Evolutionary conservation across 2,113 vertebrate genomes (phyloP), one percentile per base, ranked within the genome.

Genomic region (Hiodon alosoides): DNA sequence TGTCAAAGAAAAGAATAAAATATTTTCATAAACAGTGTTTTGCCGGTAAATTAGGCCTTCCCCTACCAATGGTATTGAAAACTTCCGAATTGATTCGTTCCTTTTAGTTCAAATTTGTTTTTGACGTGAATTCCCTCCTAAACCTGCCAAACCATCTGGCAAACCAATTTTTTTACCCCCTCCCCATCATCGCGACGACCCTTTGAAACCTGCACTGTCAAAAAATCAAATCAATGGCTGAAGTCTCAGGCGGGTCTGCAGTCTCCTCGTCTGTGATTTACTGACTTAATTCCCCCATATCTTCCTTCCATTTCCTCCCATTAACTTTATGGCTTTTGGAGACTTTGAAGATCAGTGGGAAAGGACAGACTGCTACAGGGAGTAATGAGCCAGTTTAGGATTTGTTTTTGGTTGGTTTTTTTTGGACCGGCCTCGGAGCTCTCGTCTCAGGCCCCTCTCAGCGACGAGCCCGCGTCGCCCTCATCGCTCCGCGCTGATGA

Each of bases 301-400:
- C 82, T 81, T 74, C 72, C 76, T 77, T 82, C 78, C 79, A 79
- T 85, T 85, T 85, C 84, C 81, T 84, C 82, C 78, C 81, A 81
- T 82, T 85, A 79, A 80, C 62, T 84, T 83, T 82, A 85, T 79
- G 79, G 77, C 79, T 78, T 61, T 72, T 75, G 55, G 54, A 80
- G 69, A 78, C 78, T 84, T 83, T 85, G 82, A 83, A 83, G 82
- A 84, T 85, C 81, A 83, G 81, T 78, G 77, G 78, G 74, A 67
- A 66, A 65, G 55, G 67, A 79, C 69, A 77, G 78, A 76, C 70
- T 61, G 68, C 81, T 78, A 64, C 60, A 79, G 79, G 77, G 75
- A 80, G 74, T 74, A 46, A 77, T 10, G 52, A 54, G 53, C 8
- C 8, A 16, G n/a, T 13, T 53, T 50, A 7, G 48, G 5, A 50